Evolutionary conservation across 2,113 vertebrate species (phyloP).

Genomic region (Pitta sordida): DNA sequence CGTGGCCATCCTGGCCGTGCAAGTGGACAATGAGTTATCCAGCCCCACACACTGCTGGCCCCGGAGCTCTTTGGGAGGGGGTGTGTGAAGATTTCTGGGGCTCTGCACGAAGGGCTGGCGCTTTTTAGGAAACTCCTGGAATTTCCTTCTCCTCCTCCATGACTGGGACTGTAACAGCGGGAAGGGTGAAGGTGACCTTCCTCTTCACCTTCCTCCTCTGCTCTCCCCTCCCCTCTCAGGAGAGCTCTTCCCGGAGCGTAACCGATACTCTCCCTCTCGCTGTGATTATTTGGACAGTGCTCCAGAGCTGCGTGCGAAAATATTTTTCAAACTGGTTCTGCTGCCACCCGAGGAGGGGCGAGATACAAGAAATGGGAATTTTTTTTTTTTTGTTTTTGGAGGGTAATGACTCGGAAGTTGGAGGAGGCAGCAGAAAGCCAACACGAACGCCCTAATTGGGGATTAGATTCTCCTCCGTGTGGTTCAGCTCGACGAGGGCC

Average conservation of each 20-base stretch:
- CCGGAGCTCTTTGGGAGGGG: not conserved
- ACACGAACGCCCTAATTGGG: not conserved
- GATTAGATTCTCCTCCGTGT: not conserved
- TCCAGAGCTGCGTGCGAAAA: not conserved
- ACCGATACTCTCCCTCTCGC: fast-evolving
- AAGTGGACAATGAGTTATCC: not conserved
- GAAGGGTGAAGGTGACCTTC: not conserved
- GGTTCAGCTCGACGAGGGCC: not conserved
- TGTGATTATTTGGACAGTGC: not conserved
- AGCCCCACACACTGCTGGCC: fast-evolving
- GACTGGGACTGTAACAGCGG: fast-evolving
- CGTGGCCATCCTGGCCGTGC: not conserved
- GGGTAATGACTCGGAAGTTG: not conserved
- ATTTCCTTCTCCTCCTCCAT: not conserved
- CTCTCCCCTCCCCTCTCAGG: fast-evolving
- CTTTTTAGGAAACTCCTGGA: not conserved
- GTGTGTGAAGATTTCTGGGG: not conserved
- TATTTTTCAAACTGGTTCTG: not conserved
- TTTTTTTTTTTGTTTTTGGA: too few species aligned
- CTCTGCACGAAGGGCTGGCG: not conserved
- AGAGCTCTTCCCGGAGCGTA: not conserved
- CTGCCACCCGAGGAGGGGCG: not conserved
- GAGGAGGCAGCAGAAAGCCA: not conserved
- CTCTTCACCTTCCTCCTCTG: not conserved
- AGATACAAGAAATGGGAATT: not conserved